Conservation (phyloP, 2,113 vertebrate genomes). For the Chionodraco myersi region DNA sequence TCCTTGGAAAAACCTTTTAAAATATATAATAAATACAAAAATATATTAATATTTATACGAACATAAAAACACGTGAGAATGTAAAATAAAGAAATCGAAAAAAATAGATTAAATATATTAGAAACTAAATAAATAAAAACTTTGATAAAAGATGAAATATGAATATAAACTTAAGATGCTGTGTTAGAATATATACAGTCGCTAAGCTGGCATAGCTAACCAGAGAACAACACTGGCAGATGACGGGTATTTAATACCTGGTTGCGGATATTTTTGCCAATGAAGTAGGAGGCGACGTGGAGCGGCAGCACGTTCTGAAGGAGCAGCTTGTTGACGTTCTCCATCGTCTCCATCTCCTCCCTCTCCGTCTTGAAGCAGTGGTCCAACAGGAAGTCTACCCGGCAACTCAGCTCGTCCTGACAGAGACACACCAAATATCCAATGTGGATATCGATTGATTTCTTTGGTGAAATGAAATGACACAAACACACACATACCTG, state of each 20-base stretch:
- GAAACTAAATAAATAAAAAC: too few relatives aligned
- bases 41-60: too few relatives aligned
- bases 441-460: neutral
- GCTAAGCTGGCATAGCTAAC: neutral
- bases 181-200: too few relatives aligned
- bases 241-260: constrained; percentile 78
- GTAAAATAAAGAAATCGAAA: too few relatives aligned
- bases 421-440: neutral
- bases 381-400: constrained; percentile 90
- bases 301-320: constrained; percentile 90
- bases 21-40: too few relatives aligned
- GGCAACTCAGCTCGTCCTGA: constrained; percentile 90
- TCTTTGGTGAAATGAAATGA: too few relatives aligned
- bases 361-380: constrained; percentile 86
- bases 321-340: constrained; percentile 91
- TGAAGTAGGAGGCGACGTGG: constrained; percentile 88
- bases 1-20: too few relatives aligned
- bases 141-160: too few relatives aligned
- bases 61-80: too few relatives aligned
- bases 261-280: constrained; percentile 87
- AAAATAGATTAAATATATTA: too few relatives aligned
- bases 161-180: too few relatives aligned
- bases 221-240: neutral
- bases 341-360: constrained; percentile 91
- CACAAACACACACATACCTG: constrained; percentile 79